phyloP scores from a whole-genome alignment of 1,140 invertebrate genomes.

The Drosophila pruinosa region DNA sequence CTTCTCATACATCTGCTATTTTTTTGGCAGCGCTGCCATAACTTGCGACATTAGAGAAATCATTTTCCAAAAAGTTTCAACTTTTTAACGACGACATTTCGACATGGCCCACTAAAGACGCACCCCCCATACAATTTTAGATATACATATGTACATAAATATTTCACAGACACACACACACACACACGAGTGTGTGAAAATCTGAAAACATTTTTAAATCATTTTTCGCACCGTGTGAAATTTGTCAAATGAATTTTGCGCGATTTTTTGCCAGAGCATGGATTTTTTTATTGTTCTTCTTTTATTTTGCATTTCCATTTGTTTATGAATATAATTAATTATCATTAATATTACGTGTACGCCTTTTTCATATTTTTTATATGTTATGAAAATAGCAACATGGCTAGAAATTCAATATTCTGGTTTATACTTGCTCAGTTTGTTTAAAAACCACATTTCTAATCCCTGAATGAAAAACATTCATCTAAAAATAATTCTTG shows the following conservation, averaged over 20 bases:
- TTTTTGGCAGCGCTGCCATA: constrained; percentile 45
- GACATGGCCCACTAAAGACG: constrained; percentile 69
- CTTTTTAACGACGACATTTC: constrained; percentile 68
- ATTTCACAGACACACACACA: too few relatives aligned
- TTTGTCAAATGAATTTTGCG: constrained; percentile 40
- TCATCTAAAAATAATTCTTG: constrained; percentile 49
- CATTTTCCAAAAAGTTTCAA: constrained; percentile 55
- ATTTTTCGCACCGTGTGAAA: constrained; percentile 41
- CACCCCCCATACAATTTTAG: constrained; percentile 7
- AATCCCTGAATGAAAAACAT: constrained; percentile 35
- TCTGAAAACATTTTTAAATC: constrained; percentile 46
- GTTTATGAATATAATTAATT: constrained; percentile 23
- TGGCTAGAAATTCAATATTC: constrained; percentile 4
- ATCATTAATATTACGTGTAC: neutral
- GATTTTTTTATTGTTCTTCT: constrained; percentile 12
- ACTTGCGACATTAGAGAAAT: constrained; percentile 47
- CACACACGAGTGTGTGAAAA: neutral
- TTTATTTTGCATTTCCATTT: neutral
- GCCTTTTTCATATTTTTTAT: constrained; percentile 5
- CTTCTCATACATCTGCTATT: neutral
- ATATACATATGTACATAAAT: constrained; percentile 16
- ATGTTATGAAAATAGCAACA: constrained; percentile 10
- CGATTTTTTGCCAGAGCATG: constrained; percentile 11
- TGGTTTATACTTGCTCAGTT: neutral
- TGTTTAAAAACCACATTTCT: constrained; percentile 10